phyloP scores from a whole-genome alignment of 1,140 invertebrate genomes.

The Theocolax elegans region DNA sequence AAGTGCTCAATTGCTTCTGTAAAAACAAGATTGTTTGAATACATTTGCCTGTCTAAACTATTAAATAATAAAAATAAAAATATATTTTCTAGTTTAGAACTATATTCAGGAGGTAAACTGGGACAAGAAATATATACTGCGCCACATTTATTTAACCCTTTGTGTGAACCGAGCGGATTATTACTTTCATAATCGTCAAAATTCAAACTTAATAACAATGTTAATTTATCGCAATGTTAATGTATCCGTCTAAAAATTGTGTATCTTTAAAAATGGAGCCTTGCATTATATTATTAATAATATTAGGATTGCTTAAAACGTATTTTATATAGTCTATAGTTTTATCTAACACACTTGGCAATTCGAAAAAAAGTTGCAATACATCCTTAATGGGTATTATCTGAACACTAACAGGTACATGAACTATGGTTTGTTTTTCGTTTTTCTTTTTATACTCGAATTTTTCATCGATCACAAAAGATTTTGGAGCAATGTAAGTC shows the following conservation, averaged over 20 bases:
- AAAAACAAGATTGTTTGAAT: conserved; percentile 46
- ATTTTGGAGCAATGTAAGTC: neutral
- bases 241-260: conserved; percentile 38
- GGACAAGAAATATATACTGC: conserved; percentile 48
- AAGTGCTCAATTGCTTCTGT: conserved; percentile 46
- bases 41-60: conserved; percentile 31
- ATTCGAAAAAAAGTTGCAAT: conserved; percentile 19
- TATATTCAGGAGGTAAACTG: conserved; percentile 45
- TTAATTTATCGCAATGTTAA: conserved; percentile 46
- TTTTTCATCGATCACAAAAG: neutral
- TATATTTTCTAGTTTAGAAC: neutral
- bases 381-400: too few species aligned
- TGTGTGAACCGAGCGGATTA: conserved; percentile 45
- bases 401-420: too few species aligned
- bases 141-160: conserved; percentile 49
- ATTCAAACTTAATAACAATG: too few species aligned
- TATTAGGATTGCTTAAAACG: neutral
- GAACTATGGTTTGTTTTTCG: neutral
- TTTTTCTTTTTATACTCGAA: neutral
- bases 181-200: too few species aligned
- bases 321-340: conserved; percentile 34
- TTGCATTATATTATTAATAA: neutral
- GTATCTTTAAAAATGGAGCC: too few species aligned
- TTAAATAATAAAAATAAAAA: conserved; percentile 22
- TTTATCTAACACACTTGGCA: conserved; percentile 34